A percentile compares a stretch with the other conserved stretches of the same genome.
Evolutionary conservation across 1,140 invertebrate genomes (phyloP).

Genomic region (Aphidius gifuensis): DNA sequence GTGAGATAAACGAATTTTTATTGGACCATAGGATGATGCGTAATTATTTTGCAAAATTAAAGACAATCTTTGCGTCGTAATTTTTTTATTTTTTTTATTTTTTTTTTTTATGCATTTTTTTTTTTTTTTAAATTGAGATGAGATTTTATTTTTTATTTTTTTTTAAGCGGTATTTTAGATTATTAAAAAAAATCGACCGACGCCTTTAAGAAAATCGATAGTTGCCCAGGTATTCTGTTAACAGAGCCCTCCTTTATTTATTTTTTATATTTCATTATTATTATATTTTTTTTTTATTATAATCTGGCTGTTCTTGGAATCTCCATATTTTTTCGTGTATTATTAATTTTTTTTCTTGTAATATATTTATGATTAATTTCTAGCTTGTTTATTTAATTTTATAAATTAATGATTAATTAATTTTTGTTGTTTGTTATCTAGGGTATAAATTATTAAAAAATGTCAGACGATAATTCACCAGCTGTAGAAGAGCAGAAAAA

Average conservation of each 20-base stretch:
- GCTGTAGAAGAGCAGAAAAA: conserved; percentile 54
- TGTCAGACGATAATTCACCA: conserved; percentile 54
- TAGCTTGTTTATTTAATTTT: too few relatives aligned
- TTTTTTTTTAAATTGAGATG: neutral
- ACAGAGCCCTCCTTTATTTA: neutral
- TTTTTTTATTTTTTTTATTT: too few relatives aligned
- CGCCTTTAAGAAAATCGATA: conserved; percentile 22
- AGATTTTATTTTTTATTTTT: neutral
- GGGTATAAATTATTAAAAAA: conserved; percentile 29
- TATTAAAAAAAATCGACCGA: conserved; percentile 17
- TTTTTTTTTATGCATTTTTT: too few relatives aligned
- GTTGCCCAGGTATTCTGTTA: neutral
- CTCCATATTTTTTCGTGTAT: neutral
- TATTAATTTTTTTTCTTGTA: neutral
- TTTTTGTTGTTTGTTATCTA: too few relatives aligned
- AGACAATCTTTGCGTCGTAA: too few relatives aligned
- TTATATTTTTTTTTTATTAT: neutral
- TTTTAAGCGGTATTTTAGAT: neutral
- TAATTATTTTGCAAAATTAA: too few relatives aligned
- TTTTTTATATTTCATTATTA: neutral
- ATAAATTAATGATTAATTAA: neutral
- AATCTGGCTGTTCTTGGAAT: too few relatives aligned
- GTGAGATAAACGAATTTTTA: conserved; percentile 1
- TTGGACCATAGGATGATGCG: too few relatives aligned
- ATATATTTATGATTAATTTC: too few relatives aligned